Evolutionary conservation across 2,888 invertebrate species (phyloP).

Genomic region (Laspeyria flexula): DNA sequence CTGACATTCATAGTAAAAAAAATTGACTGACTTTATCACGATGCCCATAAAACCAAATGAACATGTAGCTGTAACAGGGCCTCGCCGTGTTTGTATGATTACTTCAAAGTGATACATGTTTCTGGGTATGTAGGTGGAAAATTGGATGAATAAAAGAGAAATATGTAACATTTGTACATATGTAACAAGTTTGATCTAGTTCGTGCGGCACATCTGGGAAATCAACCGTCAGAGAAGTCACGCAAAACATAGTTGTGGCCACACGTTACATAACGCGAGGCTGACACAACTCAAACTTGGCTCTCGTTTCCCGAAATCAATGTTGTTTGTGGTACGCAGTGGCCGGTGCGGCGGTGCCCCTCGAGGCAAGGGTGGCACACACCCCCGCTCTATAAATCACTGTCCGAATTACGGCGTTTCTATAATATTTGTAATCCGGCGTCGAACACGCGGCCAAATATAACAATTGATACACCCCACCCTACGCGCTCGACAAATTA

Average conservation of each 20-base stretch:
- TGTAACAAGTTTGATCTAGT: constrained; percentile 21
- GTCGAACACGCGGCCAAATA: constrained; percentile 65
- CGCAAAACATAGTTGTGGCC: constrained; percentile 24
- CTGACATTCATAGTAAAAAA: constrained; percentile 42
- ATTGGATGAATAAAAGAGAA: constrained; percentile 29
- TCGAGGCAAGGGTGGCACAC: constrained; percentile 75
- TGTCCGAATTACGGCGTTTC: constrained; percentile 84
- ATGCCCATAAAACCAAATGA: constrained; percentile 45
- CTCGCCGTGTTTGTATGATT: constrained; percentile 28
- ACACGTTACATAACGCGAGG: constrained; percentile 34
- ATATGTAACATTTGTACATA: constrained; percentile 11
- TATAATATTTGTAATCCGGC: constrained; percentile 78
- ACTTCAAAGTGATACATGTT: constrained; percentile 28
- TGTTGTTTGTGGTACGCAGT: constrained; percentile 75
- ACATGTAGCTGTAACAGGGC: constrained; percentile 27
- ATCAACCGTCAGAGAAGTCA: constrained; percentile 30
- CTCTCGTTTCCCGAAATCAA: constrained; percentile 80
- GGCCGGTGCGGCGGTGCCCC: constrained; percentile 69
- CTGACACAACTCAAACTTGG: constrained; percentile 65
- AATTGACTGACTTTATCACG: constrained; percentile 43
- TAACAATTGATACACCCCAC: constrained; percentile 69
- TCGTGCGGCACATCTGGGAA: constrained; percentile 28
- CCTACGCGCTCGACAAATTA: constrained; percentile 60
- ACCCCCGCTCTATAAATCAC: constrained; percentile 85
- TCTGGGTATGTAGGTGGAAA: constrained; percentile 32